Conservation (phyloP, 1,140 invertebrate species). For the Ostrea edulis region DNA sequence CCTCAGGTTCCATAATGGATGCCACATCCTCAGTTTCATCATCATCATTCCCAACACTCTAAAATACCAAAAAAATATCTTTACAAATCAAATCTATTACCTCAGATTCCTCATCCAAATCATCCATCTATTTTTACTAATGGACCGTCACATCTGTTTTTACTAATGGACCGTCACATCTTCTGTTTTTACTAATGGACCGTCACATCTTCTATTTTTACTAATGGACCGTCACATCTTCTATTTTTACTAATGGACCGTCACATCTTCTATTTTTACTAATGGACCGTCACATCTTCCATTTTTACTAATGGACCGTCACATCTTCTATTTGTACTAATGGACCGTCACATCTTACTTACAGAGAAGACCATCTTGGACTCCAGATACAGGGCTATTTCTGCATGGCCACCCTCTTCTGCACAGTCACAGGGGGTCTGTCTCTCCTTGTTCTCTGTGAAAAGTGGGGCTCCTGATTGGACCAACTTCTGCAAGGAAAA, state of each 20-base stretch:
- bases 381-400: conserved; percentile 85
- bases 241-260: neutral
- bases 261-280: neutral
- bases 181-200: too few species aligned
- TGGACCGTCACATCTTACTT: conserved; percentile 70
- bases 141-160: neutral
- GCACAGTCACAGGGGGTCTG: conserved; percentile 85
- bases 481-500: conserved; percentile 81
- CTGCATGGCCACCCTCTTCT: conserved; percentile 82
- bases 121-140: neutral
- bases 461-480: conserved; percentile 83
- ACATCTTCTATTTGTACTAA: neutral
- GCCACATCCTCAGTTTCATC: conserved; percentile 40
- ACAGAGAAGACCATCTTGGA: conserved; percentile 86
- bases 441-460: conserved; percentile 84
- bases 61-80: conserved; percentile 27
- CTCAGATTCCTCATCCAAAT: neutral
- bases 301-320: neutral
- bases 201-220: neutral
- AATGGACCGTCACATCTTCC: too few species aligned
- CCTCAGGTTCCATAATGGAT: conserved; percentile 46
- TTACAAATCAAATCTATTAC: neutral
- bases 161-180: neutral
- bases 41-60: conserved; percentile 45
- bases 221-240: neutral